Evolutionary conservation across 2,888 invertebrate genomes (phyloP).

Genomic region (Ptychoptera albimana): DNA sequence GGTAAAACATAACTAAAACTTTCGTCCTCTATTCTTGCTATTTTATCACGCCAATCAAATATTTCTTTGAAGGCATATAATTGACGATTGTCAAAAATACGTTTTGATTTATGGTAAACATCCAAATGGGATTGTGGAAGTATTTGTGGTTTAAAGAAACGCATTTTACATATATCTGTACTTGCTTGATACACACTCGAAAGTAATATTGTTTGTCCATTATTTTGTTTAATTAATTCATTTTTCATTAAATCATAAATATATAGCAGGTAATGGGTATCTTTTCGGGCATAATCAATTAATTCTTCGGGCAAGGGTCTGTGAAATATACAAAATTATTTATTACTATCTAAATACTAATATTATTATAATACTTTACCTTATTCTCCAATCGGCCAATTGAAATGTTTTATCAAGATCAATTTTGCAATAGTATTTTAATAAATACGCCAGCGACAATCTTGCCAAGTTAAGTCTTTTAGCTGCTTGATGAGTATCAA

Average conservation of each 20-base stretch:
- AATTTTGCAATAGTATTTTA: conserved; percentile 62
- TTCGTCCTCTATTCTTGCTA: conserved; percentile 80
- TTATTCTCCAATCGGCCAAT: conserved; percentile 86
- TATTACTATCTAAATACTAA: conserved; percentile 2
- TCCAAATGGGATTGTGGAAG: conserved; percentile 53
- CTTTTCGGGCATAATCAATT: conserved; percentile 73
- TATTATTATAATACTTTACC: conserved; percentile 27
- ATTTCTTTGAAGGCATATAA: conserved; percentile 64
- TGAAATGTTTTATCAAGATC: conserved; percentile 81
- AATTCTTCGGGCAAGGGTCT: conserved; percentile 73
- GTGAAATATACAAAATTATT: conserved; percentile 5
- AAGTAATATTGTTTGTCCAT: conserved; percentile 47
- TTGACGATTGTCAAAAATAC: conserved; percentile 72
- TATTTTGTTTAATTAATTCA: conserved; percentile 49
- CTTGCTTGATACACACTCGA: conserved; percentile 57
- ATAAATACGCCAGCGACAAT: conserved; percentile 60
- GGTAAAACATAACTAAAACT: conserved; percentile 85
- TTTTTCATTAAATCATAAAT: conserved; percentile 68
- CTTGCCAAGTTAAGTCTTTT: conserved; percentile 51
- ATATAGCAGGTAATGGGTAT: conserved; percentile 88
- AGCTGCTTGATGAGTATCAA: conserved; percentile 88
- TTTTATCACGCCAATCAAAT: conserved; percentile 74
- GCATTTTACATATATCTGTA: conserved; percentile 55
- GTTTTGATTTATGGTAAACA: conserved; percentile 62
- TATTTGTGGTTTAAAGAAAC: conserved; percentile 62